A percentile compares a stretch with the other conserved stretches of the same genome.
Evolutionary conservation across 2,113 vertebrate genomes (phyloP).

Genomic region (Rhinoptilus africanus): DNA sequence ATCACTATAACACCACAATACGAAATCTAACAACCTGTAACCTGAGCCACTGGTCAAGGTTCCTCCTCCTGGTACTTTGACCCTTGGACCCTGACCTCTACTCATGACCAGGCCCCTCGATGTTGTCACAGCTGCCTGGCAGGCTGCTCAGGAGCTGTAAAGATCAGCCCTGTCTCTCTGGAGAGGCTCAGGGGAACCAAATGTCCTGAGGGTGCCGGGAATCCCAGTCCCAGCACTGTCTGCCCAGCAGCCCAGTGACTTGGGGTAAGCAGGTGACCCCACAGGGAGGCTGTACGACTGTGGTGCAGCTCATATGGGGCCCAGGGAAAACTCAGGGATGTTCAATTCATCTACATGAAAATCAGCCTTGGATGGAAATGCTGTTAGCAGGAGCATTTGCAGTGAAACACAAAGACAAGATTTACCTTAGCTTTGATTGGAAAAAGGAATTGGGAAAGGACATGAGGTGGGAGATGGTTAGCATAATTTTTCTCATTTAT

Average conservation of each 20-base stretch:
- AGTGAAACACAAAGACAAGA: neutral
- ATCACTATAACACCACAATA: neutral
- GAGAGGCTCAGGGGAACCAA: neutral
- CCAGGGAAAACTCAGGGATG: neutral
- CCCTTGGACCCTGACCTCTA: neutral
- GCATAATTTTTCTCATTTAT: neutral
- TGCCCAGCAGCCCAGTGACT: neutral
- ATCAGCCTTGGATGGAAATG: neutral
- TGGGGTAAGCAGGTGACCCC: neutral
- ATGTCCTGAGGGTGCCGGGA: neutral
- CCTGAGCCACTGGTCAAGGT: no score
- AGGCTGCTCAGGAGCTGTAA: neutral
- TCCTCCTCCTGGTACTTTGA: neutral
- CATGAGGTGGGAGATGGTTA: neutral
- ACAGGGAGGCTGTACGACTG: neutral
- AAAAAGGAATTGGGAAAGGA: neutral
- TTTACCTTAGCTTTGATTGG: neutral
- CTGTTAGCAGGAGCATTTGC: neutral
- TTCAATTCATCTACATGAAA: neutral
- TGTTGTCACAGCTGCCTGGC: neutral
- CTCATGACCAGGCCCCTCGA: rapidly evolving
- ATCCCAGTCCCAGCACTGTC: neutral
- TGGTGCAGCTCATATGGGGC: neutral
- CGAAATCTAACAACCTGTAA: neutral
- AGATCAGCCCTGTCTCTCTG: neutral